Conservation (phyloP, 2,113 vertebrate species). For the Mustelus asterias region DNA sequence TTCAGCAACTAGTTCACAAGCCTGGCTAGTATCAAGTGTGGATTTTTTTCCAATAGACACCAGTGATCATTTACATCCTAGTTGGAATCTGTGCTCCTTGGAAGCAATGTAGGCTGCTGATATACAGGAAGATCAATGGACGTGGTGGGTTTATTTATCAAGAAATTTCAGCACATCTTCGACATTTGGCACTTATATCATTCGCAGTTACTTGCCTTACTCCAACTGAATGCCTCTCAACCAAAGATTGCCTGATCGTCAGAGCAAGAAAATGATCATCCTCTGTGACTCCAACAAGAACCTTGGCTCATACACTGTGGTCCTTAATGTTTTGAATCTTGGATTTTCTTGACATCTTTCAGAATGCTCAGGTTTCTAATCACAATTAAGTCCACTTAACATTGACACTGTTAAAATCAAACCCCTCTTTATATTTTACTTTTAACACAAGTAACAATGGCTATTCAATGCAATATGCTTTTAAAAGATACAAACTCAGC, state of each 20-base stretch:
- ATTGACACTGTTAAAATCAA: background rate
- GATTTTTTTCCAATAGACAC: background rate
- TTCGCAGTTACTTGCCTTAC: background rate
- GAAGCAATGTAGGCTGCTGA: background rate
- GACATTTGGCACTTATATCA: background rate
- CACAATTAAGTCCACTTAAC: background rate
- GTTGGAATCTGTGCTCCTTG: constrained; percentile 18
- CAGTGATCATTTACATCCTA: constrained; percentile 26
- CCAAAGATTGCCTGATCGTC: background rate
- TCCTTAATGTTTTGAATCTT: background rate
- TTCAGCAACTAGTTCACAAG: background rate
- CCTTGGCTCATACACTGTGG: too few species aligned
- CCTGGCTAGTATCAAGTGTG: background rate
- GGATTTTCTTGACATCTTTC: background rate
- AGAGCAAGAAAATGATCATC: too few species aligned
- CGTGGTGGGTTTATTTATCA: constrained; percentile 2
- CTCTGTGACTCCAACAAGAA: background rate
- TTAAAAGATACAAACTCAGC: background rate
- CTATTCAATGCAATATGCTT: background rate
- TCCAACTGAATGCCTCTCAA: background rate
- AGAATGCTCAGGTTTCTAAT: background rate
- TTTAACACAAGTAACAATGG: background rate
- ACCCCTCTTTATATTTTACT: background rate
- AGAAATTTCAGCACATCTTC: background rate
- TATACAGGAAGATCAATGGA: constrained; percentile 18